These are phyloP conservation scores for Ectemnius lituratus DNA, from an alignment of 2,888 invertebrate genomes.

Conservation along the genomic window DNA sequence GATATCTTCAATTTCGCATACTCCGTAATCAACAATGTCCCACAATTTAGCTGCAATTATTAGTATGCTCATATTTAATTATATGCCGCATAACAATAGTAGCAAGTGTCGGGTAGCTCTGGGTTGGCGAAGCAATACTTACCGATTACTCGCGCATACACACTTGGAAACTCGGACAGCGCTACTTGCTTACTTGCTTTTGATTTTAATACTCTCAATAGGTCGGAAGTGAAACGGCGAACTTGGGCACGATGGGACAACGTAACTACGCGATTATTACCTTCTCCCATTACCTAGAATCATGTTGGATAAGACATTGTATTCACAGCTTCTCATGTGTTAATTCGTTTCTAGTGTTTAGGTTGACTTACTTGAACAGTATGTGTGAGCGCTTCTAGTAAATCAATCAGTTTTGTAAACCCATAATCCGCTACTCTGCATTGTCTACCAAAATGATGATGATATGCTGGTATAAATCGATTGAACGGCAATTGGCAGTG, in stretches of 20 bases:
- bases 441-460: constrained; percentile 97
- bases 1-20: constrained; percentile 90
- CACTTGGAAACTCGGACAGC: constrained; percentile 85
- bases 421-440: constrained; percentile 98
- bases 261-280: constrained; percentile 91
- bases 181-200: constrained; percentile 88
- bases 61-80: constrained; percentile 8
- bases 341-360: neutral
- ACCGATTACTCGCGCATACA: constrained; percentile 82
- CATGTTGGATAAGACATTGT: constrained; percentile 25
- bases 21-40: constrained; percentile 92
- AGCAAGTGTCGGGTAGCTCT: neutral
- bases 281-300: constrained; percentile 91
- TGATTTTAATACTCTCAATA: constrained; percentile 90
- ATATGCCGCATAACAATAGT: neutral
- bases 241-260: constrained; percentile 93
- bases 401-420: constrained; percentile 94
- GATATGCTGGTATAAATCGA: constrained; percentile 96
- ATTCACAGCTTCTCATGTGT: neutral
- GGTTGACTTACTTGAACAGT: constrained; percentile 85
- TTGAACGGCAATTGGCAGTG: constrained; percentile 89
- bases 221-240: constrained; percentile 93
- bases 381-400: constrained; percentile 92
- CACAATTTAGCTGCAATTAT: constrained; percentile 75
- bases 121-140: constrained; percentile 46